Percentiles rank a stretch among this genome's conserved stretches.
phyloP scores from a whole-genome alignment of 2,888 invertebrate species.

The Trichogramma dendrolimi region DNA sequence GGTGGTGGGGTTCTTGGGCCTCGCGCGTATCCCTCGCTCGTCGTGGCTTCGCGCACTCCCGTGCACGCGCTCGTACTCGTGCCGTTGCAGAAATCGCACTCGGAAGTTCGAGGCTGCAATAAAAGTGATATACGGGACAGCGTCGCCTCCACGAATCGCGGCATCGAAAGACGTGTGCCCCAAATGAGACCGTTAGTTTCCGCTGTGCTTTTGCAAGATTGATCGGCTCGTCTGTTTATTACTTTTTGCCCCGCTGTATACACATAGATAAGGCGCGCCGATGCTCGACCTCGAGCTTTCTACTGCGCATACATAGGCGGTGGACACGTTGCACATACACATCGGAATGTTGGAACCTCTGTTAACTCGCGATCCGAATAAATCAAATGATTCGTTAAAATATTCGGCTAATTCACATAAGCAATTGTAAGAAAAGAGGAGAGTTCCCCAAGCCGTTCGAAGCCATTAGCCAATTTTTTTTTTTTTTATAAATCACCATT shows the following conservation, averaged over 20 bases:
- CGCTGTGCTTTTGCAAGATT: background rate
- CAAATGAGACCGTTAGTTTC: background rate
- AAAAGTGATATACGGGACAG: constrained; percentile 43
- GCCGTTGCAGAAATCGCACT: constrained; percentile 17
- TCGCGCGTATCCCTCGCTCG: constrained; percentile 7
- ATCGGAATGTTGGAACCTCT: too few species aligned
- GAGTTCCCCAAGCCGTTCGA: too few species aligned
- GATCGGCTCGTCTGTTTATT: background rate
- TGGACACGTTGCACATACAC: too few species aligned
- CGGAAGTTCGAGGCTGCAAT: constrained; percentile 30
- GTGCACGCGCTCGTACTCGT: background rate
- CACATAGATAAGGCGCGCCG: background rate
- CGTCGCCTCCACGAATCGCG: constrained; percentile 33
- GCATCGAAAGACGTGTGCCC: constrained; percentile 30
- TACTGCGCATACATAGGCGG: too few species aligned
- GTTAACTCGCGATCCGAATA: too few species aligned
- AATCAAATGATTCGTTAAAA: too few species aligned
- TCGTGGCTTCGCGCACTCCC: background rate
- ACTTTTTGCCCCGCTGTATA: background rate
- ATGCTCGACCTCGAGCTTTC: too few species aligned
- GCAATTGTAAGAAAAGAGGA: too few species aligned
- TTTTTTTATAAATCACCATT: constrained; percentile 1
- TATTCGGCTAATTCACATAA: too few species aligned
- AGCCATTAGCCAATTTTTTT: background rate
- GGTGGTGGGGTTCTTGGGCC: background rate